Conservation (phyloP, 2,113 vertebrate species). For the Salminus brasiliensis region DNA sequence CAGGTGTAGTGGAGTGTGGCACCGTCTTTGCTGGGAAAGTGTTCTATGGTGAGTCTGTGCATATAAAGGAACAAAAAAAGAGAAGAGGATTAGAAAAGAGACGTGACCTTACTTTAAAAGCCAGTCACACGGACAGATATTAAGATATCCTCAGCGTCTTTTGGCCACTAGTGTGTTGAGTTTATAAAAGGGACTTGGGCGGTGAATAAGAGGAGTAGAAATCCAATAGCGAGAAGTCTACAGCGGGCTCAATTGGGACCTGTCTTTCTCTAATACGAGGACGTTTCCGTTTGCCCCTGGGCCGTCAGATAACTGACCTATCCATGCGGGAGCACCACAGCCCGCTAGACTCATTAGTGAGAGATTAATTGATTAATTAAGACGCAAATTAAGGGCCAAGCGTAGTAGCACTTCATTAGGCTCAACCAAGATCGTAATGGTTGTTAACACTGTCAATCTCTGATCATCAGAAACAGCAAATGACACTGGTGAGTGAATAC, state of each 20-base stretch:
- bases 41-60: background rate
- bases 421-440: conserved; percentile 1
- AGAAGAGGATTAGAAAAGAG: background rate
- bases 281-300: conserved; percentile 22
- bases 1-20: background rate
- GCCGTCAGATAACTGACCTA: conserved; percentile 39
- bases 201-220: background rate
- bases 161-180: background rate
- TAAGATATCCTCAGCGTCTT: background rate
- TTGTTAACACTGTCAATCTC: conserved; percentile 21
- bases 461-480: background rate
- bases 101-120: background rate
- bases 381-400: conserved; percentile 35
- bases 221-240: background rate
- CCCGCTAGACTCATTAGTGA: conserved; percentile 44
- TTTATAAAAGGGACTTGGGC: background rate
- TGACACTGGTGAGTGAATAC: background rate
- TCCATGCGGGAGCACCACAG: conserved; percentile 19
- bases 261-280: conserved; percentile 18
- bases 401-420: conserved; percentile 37
- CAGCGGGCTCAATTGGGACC: background rate
- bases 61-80: background rate
- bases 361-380: conserved; percentile 51
- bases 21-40: conserved; percentile 10
- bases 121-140: background rate